phyloP scores from a whole-genome alignment of 2,797 vertebrate genomes.

The Synaphobranchus kaupii region DNA sequence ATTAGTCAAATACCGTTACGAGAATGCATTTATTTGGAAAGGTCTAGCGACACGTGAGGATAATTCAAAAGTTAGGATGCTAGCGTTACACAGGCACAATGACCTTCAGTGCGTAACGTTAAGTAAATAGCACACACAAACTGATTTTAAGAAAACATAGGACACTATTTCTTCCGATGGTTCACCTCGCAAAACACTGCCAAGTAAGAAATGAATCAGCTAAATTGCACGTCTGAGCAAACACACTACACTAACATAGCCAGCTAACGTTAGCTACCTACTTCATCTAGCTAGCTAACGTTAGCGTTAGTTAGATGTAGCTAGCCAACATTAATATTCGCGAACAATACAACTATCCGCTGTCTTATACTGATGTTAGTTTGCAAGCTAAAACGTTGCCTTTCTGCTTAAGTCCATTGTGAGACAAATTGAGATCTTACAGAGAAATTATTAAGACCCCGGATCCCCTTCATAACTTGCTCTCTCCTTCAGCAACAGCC shows the following conservation, averaged over 20 bases:
- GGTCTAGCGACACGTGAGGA: too few species aligned
- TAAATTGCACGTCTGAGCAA: too few species aligned
- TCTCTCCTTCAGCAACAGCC: slow-evolving; percentile 62
- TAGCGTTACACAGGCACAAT: neutral
- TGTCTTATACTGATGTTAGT: neutral
- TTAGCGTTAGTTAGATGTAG: too few species aligned
- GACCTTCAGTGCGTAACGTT: neutral
- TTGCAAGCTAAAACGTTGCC: neutral
- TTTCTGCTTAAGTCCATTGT: too few species aligned
- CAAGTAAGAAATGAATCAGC: too few species aligned
- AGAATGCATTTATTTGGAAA: too few species aligned
- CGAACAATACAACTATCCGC: neutral
- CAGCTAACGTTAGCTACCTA: neutral
- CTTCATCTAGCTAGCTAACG: too few species aligned
- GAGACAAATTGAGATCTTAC: slow-evolving; percentile 55
- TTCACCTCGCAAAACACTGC: neutral
- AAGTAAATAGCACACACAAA: neutral
- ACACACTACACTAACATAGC: too few species aligned
- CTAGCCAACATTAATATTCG: neutral
- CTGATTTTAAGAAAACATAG: neutral
- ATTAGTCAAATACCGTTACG: neutral
- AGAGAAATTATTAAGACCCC: slow-evolving; percentile 70
- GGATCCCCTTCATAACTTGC: slow-evolving; percentile 74
- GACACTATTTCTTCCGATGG: neutral
- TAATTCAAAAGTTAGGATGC: neutral